Conservation (phyloP, 2,113 vertebrate species). For the Aleadryas rufinucha region DNA sequence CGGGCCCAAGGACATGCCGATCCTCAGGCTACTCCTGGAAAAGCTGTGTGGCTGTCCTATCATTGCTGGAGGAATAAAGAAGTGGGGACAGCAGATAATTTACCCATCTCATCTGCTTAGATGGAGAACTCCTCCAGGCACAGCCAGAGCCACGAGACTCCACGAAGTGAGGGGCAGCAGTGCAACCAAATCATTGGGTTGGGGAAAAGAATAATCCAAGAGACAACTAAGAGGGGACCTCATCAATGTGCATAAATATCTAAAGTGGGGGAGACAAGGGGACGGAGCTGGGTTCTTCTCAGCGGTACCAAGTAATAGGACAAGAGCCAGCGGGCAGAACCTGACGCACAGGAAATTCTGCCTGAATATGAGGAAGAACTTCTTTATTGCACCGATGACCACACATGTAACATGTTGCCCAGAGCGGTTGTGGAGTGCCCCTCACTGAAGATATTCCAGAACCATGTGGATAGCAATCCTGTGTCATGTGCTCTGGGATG, state of each 20-base stretch:
- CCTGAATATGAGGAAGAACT: neutral
- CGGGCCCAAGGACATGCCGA: accelerated
- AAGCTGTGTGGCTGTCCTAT: accelerated
- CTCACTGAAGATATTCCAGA: neutral
- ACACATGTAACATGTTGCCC: neutral
- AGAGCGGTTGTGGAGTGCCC: neutral
- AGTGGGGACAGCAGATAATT: neutral
- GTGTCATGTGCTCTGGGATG: accelerated
- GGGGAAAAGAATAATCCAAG: neutral
- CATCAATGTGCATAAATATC: neutral
- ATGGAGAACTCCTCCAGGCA: neutral
- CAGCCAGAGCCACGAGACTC: accelerated
- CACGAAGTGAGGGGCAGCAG: accelerated
- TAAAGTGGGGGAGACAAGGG: neutral
- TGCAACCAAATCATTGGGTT: accelerated
- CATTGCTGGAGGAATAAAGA: neutral
- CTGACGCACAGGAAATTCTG: neutral
- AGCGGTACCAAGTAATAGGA: accelerated
- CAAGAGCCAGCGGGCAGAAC: neutral
- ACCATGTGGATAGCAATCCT: neutral
- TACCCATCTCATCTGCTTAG: accelerated
- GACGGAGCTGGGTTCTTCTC: neutral
- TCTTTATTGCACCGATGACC: neutral
- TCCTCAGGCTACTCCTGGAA: accelerated
- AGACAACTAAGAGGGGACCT: neutral